Conservation (phyloP, 92 coral and sea anemone genomes). For the Zoanthus sociatus region DNA sequence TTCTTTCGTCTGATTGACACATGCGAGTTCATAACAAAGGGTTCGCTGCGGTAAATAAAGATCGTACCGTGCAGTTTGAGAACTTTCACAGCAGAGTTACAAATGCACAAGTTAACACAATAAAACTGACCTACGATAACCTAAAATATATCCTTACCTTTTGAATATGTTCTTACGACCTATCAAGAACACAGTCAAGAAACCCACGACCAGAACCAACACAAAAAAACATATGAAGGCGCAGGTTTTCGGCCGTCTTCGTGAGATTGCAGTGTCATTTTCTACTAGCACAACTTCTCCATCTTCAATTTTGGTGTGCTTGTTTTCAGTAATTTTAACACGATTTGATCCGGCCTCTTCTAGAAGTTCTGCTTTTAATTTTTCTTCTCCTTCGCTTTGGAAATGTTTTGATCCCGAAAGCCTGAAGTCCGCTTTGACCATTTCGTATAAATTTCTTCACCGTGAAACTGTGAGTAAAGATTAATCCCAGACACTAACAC, state of each 20-base stretch:
- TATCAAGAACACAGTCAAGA: constrained; percentile 76
- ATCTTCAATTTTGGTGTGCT: constrained; percentile 66
- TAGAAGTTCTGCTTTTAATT: constrained; percentile 12
- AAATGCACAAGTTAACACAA: constrained; percentile 10
- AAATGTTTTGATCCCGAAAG: constrained; percentile 59
- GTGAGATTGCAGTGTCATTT: constrained; percentile 57
- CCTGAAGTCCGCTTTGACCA: constrained; percentile 84
- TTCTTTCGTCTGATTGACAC: neutral
- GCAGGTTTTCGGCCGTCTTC: constrained; percentile 78
- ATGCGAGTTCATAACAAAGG: neutral
- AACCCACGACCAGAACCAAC: constrained; percentile 78
- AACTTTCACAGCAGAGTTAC: neutral
- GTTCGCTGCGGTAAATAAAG: neutral
- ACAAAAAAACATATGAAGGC: constrained; percentile 75
- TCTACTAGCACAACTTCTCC: constrained; percentile 65
- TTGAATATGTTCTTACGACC: constrained; percentile 47
- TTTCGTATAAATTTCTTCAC: constrained; percentile 22
- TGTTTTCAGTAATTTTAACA: constrained; percentile 44
- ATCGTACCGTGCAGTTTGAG: neutral
- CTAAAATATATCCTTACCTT: constrained; percentile 14
- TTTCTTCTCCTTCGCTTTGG: constrained; percentile 43
- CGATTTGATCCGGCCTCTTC: constrained; percentile 6
- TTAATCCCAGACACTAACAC: constrained; percentile 21
- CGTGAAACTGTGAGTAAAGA: neutral
- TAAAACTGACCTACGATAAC: neutral